Evolutionary conservation across 2,113 vertebrate species (phyloP).

Genomic region (Myodes glareolus): DNA sequence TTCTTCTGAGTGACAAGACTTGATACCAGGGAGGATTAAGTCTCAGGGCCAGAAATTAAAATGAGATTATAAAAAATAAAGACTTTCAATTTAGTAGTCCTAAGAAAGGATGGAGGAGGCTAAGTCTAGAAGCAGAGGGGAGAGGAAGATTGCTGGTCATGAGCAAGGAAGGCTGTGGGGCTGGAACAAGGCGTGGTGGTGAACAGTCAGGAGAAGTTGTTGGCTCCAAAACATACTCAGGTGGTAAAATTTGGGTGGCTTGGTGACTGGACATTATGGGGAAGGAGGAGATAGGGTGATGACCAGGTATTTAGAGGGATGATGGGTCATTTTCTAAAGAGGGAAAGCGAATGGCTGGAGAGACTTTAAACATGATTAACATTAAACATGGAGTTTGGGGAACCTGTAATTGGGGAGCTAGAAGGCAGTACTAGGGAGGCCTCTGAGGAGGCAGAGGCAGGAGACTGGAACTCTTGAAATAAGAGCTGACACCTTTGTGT

Average conservation of each 20-base stretch:
- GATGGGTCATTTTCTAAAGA: neutral
- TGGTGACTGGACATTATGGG: neutral
- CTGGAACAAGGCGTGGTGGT: neutral
- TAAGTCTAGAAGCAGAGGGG: neutral
- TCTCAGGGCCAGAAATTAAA: slow-evolving; percentile 66
- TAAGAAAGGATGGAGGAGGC: neutral
- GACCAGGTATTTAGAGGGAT: neutral
- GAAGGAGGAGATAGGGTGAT: neutral
- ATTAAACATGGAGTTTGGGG: neutral
- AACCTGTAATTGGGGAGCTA: neutral
- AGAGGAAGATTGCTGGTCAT: neutral
- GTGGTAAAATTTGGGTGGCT: neutral
- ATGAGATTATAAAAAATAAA: slow-evolving; percentile 63
- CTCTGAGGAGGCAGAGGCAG: neutral
- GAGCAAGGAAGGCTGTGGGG: neutral
- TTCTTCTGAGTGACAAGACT: slow-evolving; percentile 26
- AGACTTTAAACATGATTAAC: neutral
- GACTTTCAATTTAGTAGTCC: slow-evolving; percentile 17
- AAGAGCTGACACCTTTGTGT: neutral
- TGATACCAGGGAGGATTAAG: slow-evolving; percentile 47
- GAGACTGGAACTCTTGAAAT: neutral
- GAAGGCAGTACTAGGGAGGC: neutral
- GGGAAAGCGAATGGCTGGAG: neutral
- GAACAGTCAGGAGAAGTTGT: neutral
- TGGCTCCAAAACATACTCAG: neutral